Conservation (phyloP, 1,140 invertebrate species). For the Zaprionus tsacasi region DNA sequence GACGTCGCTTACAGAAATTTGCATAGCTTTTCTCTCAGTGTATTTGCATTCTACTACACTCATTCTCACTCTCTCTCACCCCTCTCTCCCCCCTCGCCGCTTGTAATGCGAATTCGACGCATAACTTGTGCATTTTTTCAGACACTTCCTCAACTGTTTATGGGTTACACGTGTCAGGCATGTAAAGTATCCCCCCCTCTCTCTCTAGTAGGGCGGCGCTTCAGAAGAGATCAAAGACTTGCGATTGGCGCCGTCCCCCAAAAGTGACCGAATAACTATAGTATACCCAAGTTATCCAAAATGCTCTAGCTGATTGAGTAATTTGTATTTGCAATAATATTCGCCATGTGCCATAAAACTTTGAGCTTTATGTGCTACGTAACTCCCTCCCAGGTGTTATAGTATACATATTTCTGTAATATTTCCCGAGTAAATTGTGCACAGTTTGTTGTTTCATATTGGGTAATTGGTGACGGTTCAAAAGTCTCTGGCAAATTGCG, state of each 20-base stretch:
- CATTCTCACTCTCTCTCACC: neutral
- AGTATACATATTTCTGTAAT: constrained; percentile 14
- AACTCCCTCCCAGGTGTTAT: constrained; percentile 13
- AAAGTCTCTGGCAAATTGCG: constrained; percentile 37
- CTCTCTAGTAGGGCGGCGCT: constrained; percentile 17
- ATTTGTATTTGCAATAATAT: constrained; percentile 15
- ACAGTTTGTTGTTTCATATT: constrained; percentile 43
- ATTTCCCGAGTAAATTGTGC: constrained; percentile 36
- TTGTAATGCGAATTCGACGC: neutral
- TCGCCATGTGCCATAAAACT: constrained; percentile 42
- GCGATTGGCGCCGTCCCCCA: neutral
- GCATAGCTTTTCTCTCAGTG: constrained; percentile 6
- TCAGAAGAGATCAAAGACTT: constrained; percentile 52
- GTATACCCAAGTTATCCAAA: constrained; percentile 27
- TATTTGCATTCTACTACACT: neutral
- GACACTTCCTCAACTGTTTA: constrained; percentile 65
- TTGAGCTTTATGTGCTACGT: constrained; percentile 44
- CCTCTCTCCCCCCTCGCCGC: neutral
- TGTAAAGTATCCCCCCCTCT: constrained; percentile 35
- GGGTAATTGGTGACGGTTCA: constrained; percentile 39
- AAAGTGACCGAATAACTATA: constrained; percentile 36
- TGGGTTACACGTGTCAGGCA: constrained; percentile 71
- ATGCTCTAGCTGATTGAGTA: constrained; percentile 23
- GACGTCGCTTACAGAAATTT: neutral
- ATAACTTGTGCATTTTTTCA: constrained; percentile 2